These are phyloP conservation scores for Osedax frankpressi DNA, from an alignment of 2,888 invertebrate genomes.

Conservation along the genomic window DNA sequence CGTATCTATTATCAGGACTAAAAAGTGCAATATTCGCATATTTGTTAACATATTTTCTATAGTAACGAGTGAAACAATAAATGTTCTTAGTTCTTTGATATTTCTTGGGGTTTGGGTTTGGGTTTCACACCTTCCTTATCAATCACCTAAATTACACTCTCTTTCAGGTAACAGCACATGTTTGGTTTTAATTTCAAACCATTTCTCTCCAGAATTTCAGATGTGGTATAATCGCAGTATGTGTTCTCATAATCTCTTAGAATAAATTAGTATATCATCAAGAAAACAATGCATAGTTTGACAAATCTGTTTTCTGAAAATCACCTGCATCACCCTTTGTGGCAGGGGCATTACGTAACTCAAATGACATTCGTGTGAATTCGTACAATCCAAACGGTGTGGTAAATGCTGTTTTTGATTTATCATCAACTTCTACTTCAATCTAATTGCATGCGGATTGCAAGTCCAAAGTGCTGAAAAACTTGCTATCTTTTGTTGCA, in stretches of 20 bases:
- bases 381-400: not conserved
- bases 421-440: not conserved
- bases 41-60: not conserved
- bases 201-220: conserved; percentile 18
- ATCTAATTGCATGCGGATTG: not conserved
- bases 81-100: conserved; percentile 13
- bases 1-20: too few relatives aligned
- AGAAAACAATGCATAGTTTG: conserved; percentile 23
- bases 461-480: not conserved
- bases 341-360: conserved; percentile 25
- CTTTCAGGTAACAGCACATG: conserved; percentile 25
- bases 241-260: conserved; percentile 20
- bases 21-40: not conserved
- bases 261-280: conserved; percentile 28
- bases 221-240: conserved; percentile 23
- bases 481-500: not conserved
- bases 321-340: conserved; percentile 28
- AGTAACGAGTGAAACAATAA: conserved; percentile 14
- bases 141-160: conserved; percentile 21
- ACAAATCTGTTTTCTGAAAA: conserved; percentile 26
- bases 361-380: conserved; percentile 23
- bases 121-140: conserved; percentile 18
- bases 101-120: conserved; percentile 11
- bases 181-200: conserved; percentile 24
- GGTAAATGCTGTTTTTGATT: not conserved